phyloP scores from a whole-genome alignment of 1,140 invertebrate genomes.

The Batillaria attramentaria region DNA sequence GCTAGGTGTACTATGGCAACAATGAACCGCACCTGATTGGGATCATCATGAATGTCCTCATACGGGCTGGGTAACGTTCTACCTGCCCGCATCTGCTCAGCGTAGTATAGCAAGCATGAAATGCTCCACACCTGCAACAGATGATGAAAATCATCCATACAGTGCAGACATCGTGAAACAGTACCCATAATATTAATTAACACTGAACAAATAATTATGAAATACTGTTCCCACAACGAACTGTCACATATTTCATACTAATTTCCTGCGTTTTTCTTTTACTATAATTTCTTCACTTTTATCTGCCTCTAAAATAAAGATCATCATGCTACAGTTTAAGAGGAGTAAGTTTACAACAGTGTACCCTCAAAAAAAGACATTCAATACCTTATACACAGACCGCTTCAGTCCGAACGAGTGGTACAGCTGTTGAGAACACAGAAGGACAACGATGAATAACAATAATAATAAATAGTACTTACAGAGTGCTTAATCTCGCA shows the following conservation, averaged over 20 bases:
- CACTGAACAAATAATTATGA: neutral
- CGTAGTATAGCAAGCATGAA: constrained; percentile 58
- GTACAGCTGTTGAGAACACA: constrained; percentile 48
- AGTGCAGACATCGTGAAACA: no score
- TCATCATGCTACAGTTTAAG: neutral
- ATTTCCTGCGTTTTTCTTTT: neutral
- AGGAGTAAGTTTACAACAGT: no score
- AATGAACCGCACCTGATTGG: constrained; percentile 55
- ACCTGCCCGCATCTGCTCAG: constrained; percentile 58
- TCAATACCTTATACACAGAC: constrained; percentile 54
- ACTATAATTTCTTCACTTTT: neutral
- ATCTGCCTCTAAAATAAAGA: neutral
- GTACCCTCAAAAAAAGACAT: no score
- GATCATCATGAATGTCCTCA: constrained; percentile 62
- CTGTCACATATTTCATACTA: neutral
- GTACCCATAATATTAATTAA: no score
- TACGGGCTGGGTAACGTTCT: constrained; percentile 58
- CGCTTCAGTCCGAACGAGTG: constrained; percentile 54
- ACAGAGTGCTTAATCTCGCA: no score
- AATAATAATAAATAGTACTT: neutral
- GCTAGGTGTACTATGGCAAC: no score
- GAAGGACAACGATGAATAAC: neutral
- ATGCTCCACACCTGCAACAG: constrained; percentile 58
- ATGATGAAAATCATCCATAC: no score
- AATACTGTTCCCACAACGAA: no score